Percentiles rank a stretch among this genome's conserved stretches.
Evolutionary conservation across 2,113 vertebrate species (phyloP).

Genomic region (Gobius niger): DNA sequence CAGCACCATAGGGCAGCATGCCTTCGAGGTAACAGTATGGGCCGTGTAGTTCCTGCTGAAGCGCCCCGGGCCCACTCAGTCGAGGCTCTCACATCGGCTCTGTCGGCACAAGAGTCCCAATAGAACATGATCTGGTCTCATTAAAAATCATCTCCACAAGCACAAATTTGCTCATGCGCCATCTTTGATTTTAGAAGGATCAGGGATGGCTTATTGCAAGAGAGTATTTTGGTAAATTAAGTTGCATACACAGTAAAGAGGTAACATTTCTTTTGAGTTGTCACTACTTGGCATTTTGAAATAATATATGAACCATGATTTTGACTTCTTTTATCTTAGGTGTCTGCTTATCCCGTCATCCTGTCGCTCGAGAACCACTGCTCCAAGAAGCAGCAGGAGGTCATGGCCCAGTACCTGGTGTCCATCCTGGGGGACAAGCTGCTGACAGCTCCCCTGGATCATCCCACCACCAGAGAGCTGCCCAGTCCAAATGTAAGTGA

Average conservation of each 20-base stretch:
- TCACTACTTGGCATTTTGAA: too few relatives aligned
- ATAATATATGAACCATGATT: conserved; percentile 13
- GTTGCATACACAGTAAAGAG: too few relatives aligned
- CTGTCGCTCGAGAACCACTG: conserved; percentile 92
- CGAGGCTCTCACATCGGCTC: conserved; percentile 1
- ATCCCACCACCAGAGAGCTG: conserved; percentile 47
- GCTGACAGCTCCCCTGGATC: conserved; percentile 68
- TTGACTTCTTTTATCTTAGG: conserved; percentile 60
- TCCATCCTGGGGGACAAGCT: conserved; percentile 79
- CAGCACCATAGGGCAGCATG: conserved; percentile 79
- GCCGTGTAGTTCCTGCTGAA: conserved; percentile 1
- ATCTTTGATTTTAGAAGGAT: conserved; percentile 31
- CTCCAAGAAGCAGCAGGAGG: conserved; percentile 80
- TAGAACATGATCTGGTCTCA: conserved; percentile 35
- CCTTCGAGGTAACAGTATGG: conserved; percentile 81
- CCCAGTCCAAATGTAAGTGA: conserved; percentile 85
- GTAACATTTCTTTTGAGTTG: not conserved
- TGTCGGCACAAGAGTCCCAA: conserved; percentile 7
- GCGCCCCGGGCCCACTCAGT: not conserved
- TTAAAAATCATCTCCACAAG: conserved; percentile 30
- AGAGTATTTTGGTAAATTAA: not conserved
- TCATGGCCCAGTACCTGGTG: conserved; percentile 78
- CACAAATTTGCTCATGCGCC: conserved; percentile 10
- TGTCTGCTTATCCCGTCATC: conserved; percentile 85
- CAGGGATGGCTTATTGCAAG: not conserved